Evolutionary conservation across 2,888 invertebrate genomes (phyloP).

Genomic region (Andrena trimmerana): DNA sequence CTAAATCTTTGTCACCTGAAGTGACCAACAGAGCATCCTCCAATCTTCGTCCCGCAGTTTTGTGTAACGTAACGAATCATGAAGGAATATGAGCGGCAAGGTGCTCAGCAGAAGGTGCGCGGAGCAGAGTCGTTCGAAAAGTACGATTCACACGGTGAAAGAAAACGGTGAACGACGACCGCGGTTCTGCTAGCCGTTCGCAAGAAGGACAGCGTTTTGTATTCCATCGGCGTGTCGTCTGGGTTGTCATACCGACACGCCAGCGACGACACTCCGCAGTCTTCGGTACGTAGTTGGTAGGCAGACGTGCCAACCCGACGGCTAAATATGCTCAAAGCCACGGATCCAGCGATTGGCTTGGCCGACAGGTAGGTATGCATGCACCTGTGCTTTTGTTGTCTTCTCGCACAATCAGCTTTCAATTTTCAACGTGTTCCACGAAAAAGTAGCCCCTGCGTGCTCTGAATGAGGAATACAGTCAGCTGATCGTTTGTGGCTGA

Average conservation of each 20-base stretch:
- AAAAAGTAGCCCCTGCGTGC: neutral
- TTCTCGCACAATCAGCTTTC: constrained; percentile 43
- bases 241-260: constrained; percentile 78
- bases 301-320: constrained; percentile 73
- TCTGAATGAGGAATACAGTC: neutral
- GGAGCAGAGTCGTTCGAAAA: constrained; percentile 36
- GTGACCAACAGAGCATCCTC: neutral
- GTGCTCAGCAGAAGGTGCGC: constrained; percentile 13
- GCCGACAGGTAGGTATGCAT: constrained; percentile 45
- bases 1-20: neutral
- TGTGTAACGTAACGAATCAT: constrained; percentile 14
- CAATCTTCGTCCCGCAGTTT: neutral
- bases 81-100: neutral
- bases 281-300: constrained; percentile 71
- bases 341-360: constrained; percentile 59
- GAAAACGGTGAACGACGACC: constrained; percentile 60
- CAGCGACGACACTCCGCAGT: constrained; percentile 65
- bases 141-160: constrained; percentile 56
- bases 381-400: constrained; percentile 55
- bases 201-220: constrained; percentile 72
- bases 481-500: neutral
- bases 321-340: constrained; percentile 72
- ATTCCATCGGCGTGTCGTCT: constrained; percentile 74
- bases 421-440: constrained; percentile 32
- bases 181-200: constrained; percentile 46